Evolutionary conservation across 2,888 invertebrate genomes (phyloP), one percentile per base, ranked within the genome.

Genomic region (Epistrophe grossulariae): DNA sequence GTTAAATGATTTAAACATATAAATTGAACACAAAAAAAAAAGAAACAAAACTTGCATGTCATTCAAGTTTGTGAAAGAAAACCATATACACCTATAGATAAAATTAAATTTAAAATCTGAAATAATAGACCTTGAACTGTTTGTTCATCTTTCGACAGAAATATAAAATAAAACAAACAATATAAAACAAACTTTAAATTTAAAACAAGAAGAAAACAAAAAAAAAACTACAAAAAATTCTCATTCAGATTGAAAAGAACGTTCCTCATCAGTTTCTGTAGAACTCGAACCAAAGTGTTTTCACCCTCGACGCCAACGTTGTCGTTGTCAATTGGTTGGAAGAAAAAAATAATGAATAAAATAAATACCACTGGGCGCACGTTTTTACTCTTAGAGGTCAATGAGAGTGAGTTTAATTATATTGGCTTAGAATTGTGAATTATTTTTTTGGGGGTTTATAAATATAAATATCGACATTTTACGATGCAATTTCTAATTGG

Each of bases 121-220:
- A 84, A 66, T 66, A 84, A 84, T 84, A 84, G 80, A 84, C 84
- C 84, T 84, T 84, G 84, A 84, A 84, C 84, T 80, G 80, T 59
- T 76, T 71, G 76, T 79, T 71, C 60, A 79, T 83, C 73, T 83
- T 62, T 73, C 43, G 43, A 55, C 45, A 40, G 35, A 72, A 57
- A 55, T 59, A 52, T n/a, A 72, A 24, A 31, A 24, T 17, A 28
- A 72, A 59, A 38, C 8, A 55, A 28, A 72, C 38, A 28, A 74
- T 28, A 59, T 17, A 62, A 77, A 50, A 38, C n/a, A 24, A 38
- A 15, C 9, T 48, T 48, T 48, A 35, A 43, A 3, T 24, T 24
- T 24, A 24, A 24, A 40, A 40, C 45, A 31, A 19, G 59, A 19
- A 35, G 28, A 35, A 15, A 15, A 43, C 35, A 19, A 19, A 66